These are phyloP conservation scores for Nycteola revayana DNA, from an alignment of 2,888 invertebrate genomes.

Conservation along the genomic window DNA sequence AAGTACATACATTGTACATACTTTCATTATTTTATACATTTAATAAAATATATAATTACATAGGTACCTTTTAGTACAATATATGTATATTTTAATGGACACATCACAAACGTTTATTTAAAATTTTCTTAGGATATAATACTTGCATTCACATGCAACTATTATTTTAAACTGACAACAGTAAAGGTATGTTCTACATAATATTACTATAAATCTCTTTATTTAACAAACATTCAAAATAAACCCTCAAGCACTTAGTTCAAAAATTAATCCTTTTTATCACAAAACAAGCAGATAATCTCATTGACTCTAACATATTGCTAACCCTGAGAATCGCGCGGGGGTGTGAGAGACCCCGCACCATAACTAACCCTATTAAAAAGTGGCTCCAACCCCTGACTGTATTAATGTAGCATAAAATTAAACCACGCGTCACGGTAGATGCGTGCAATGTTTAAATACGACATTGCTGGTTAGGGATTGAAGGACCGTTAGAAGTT, in stretches of 20 bases:
- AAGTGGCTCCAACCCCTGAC: slow-evolving; percentile 63
- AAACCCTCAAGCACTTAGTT: slow-evolving; percentile 24
- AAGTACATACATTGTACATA: background rate
- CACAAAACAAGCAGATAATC: slow-evolving; percentile 56
- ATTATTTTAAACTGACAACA: too few species aligned
- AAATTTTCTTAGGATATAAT: too few species aligned
- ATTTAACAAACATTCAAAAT: slow-evolving; percentile 14
- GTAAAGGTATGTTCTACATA: too few species aligned
- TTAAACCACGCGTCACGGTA: slow-evolving; percentile 73
- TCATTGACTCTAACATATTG: slow-evolving; percentile 63
- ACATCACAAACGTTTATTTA: too few species aligned
- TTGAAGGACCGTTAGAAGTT: slow-evolving; percentile 35
- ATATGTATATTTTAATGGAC: background rate
- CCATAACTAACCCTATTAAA: slow-evolving; percentile 80
- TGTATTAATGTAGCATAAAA: slow-evolving; percentile 80
- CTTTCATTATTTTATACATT: background rate
- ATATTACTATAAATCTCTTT: too few species aligned
- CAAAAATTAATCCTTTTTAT: slow-evolving; percentile 42
- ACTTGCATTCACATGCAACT: too few species aligned
- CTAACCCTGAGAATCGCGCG: slow-evolving; percentile 54
- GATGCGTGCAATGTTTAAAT: slow-evolving; percentile 62
- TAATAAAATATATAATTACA: background rate
- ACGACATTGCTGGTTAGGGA: slow-evolving; percentile 39
- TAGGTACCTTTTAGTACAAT: background rate
- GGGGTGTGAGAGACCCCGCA: slow-evolving; percentile 55